These are phyloP conservation scores for Drosophila longiperda DNA, from an alignment of 2,888 invertebrate genomes.

Conservation along the genomic window DNA sequence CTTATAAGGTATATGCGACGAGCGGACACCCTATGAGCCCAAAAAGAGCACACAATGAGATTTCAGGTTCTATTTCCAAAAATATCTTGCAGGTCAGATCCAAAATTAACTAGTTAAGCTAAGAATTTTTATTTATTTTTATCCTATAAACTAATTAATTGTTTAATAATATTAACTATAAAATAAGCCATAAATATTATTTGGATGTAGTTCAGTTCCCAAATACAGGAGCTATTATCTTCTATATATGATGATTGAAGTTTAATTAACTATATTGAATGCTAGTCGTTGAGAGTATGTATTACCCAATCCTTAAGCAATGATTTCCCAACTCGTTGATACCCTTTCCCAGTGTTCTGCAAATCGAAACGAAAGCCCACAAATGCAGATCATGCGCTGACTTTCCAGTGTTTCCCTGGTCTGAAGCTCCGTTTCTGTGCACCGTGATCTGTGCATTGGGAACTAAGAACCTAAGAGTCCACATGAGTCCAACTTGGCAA, in stretches of 20 bases:
- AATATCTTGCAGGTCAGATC: no score
- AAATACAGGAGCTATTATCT: background rate
- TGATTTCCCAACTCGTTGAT: background rate
- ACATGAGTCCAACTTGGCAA: conserved; percentile 25
- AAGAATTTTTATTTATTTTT: background rate
- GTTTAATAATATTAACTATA: background rate
- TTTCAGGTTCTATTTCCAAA: background rate
- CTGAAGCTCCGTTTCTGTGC: conserved; percentile 9
- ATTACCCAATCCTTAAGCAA: background rate
- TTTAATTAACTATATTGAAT: background rate
- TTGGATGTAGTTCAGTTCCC: background rate
- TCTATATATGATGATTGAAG: background rate
- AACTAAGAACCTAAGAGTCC: conserved; percentile 28
- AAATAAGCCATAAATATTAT: background rate
- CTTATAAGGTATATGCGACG: conserved; percentile 1
- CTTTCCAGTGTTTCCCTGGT: conserved; percentile 5
- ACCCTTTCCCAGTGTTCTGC: conserved; percentile 18
- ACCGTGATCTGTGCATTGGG: conserved; percentile 47
- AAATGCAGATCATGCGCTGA: conserved; percentile 56
- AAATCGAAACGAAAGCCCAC: conserved; percentile 59
- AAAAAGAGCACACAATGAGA: background rate
- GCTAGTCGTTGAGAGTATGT: background rate
- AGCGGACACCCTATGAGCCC: conserved; percentile 29
- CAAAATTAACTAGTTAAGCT: background rate
- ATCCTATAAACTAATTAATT: background rate